These are phyloP conservation scores for Ormyrus nitidulus DNA, from an alignment of 2,888 invertebrate species.

Conservation along the genomic window DNA sequence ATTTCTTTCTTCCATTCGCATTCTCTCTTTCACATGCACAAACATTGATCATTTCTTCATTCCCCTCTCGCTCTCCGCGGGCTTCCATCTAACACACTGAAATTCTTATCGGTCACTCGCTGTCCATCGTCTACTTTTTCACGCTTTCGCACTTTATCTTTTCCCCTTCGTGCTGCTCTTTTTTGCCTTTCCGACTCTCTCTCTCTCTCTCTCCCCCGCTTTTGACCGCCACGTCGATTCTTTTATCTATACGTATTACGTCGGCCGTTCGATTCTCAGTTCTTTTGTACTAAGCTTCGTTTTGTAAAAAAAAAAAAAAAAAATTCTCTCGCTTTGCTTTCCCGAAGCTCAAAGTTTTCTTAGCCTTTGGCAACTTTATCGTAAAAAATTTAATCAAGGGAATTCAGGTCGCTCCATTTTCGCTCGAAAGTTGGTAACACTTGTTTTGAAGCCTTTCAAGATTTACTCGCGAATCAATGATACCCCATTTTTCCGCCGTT, in stretches of 20 bases:
- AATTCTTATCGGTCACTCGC: slow-evolving; percentile 39
- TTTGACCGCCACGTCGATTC: slow-evolving; percentile 44
- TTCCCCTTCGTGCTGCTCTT: neutral
- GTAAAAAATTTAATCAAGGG: no score
- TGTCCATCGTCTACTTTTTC: slow-evolving; percentile 45
- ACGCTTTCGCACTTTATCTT: slow-evolving; percentile 47
- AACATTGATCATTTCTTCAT: slow-evolving; percentile 50
- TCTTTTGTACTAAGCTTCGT: slow-evolving; percentile 5
- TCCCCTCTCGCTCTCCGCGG: neutral
- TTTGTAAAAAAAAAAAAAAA: neutral
- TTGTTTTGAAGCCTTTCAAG: no score
- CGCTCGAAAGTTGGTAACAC: no score
- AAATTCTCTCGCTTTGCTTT: neutral
- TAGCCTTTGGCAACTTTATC: neutral
- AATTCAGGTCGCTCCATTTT: neutral
- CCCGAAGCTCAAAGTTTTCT: neutral
- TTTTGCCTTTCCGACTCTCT: neutral
- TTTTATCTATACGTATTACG: slow-evolving; percentile 39
- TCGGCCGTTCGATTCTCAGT: slow-evolving; percentile 2
- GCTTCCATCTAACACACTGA: slow-evolving; percentile 28
- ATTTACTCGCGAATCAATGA: no score
- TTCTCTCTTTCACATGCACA: slow-evolving; percentile 4
- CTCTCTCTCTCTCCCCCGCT: slow-evolving; percentile 19
- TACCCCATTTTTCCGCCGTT: neutral
- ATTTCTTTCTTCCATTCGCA: slow-evolving; percentile 7